Evolutionary conservation across 2,113 vertebrate genomes (phyloP), one percentile per base, ranked within the genome.

Genomic region (Drymodes brunneopygia): DNA sequence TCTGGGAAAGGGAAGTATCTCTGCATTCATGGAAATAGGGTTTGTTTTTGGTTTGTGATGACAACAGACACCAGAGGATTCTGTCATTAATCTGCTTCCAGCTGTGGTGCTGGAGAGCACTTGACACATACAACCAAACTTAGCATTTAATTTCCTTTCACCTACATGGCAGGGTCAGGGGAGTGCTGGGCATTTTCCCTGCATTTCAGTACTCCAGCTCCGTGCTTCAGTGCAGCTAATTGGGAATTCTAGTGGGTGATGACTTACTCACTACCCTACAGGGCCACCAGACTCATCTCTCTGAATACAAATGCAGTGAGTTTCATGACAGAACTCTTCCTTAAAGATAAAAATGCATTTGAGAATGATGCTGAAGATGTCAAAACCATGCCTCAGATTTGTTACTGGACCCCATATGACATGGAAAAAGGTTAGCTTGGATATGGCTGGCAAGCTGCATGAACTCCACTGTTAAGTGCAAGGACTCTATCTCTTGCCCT

Each of bases 231-330:
- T 29, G 56, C 85, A 95, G 92, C 73, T 88, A 65, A 61, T 54
- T 45, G 70, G 82, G 65, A 84, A 98, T 94, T 95, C 92, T 69
- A 89, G 70, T 48, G 71, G 62, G 35, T 54, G 73, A 61, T 81
- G 42, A 12, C 86, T 89, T 54, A 47, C 31, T 47, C 61, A 44
- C 81, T 15, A 69, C 48, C 56, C 67, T 10, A 62, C 50, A 86
- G 54, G 47, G 44, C 65, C 85, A 87, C 78, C 71, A 91, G 72
- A 69, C 73, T 81, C 81, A 67, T 14, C 60, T 72, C 29, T 73
- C 80, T 33, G 75, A 84, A 70, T 35, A 90, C 19, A 38, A 86
- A 90, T 90, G 58, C 11, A 78, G 7, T 8, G 72, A 85, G 40
- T 75, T 74, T 60, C 57, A 4, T 20, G 74, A 83, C 11, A 60